Percentiles rank a stretch among this genome's conserved stretches.
Evolutionary conservation across 2,888 invertebrate species (phyloP).

Genomic region (Aphelenchoides bicaudatus): DNA sequence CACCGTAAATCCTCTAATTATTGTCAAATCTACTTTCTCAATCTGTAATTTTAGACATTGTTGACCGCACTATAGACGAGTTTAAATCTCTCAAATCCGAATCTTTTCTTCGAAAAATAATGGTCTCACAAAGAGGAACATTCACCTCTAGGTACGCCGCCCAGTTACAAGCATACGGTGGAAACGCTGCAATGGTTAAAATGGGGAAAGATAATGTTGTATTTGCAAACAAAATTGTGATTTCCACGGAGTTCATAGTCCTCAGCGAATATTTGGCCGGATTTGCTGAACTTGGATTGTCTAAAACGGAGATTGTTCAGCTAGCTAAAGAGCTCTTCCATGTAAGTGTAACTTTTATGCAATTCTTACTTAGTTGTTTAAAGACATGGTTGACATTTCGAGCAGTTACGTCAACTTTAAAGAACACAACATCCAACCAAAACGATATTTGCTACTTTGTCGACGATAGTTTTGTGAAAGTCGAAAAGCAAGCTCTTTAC

Average conservation of each 20-base stretch:
- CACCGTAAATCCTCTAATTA: no score
- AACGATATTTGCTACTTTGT: not conserved
- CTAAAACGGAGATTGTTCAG: not conserved
- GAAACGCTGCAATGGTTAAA: not conserved
- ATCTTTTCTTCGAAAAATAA: not conserved
- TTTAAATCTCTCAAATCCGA: not conserved
- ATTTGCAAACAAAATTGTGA: not conserved
- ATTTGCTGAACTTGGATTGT: not conserved
- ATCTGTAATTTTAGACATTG: no score
- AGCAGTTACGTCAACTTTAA: not conserved
- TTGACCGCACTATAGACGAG: not conserved
- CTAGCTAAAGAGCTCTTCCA: no score
- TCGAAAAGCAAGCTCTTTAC: not conserved
- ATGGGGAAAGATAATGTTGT: not conserved
- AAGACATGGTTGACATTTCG: not conserved
- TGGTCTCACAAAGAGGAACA: not conserved
- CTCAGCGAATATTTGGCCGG: not conserved
- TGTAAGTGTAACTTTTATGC: no score
- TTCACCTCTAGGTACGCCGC: not conserved
- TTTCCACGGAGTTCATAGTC: not conserved
- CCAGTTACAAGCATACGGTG: not conserved
- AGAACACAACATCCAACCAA: not conserved
- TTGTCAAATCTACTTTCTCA: no score
- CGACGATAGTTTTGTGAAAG: not conserved
- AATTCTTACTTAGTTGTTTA: not conserved